Evolutionary conservation across 1,140 invertebrate species (phyloP), one percentile per base, ranked within the genome.

Genomic region (Geopemphigus sp.): DNA sequence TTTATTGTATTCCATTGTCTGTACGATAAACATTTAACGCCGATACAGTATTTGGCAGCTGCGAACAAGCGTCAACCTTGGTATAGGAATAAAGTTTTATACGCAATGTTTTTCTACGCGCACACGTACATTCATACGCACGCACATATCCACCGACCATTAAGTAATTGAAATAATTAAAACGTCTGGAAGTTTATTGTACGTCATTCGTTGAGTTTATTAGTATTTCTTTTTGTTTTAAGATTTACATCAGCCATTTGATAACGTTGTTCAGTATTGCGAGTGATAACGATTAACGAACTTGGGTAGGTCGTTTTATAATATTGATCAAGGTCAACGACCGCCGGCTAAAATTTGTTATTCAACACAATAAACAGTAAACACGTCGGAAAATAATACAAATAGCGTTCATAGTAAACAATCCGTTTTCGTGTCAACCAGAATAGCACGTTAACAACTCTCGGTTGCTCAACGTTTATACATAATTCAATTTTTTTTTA

Each of bases 21-120:
- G 15, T n/a, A 19, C 47, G 24, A 32, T 61, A 24, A 78, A 47
- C 32, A 50, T 63, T 54, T 39, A 57, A 76, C 5, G 19, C 26
- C 12, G 22, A 61, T 59, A 32, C 61, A 63, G 22, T 61, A 47
- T 78, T 78, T 78, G 74, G 74, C 74, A 78, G 39, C 32, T 59
- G 56, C 22, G 3, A 10, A 53, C 56, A 5, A 78, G 4, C 39
- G n/a, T 10, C 39, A 19, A 3, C 74, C 74, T 78, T 63, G 74
- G 63, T 50, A 45, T 61, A 78, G 57, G 63, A 78, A 78, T 78
- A 50, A n/a, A 29, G 61, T 68, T 24, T 26, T 26, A 26, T 47
- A 12, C 0, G 22, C 0, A 19, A 50, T 68, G 66, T 19, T 47
- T 50, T 17, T 26, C 50, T 22, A 24, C 22, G 6, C 59, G 29